Evolutionary conservation across 2,113 vertebrate species (phyloP).

Genomic region (Eretmochelys imbricata): DNA sequence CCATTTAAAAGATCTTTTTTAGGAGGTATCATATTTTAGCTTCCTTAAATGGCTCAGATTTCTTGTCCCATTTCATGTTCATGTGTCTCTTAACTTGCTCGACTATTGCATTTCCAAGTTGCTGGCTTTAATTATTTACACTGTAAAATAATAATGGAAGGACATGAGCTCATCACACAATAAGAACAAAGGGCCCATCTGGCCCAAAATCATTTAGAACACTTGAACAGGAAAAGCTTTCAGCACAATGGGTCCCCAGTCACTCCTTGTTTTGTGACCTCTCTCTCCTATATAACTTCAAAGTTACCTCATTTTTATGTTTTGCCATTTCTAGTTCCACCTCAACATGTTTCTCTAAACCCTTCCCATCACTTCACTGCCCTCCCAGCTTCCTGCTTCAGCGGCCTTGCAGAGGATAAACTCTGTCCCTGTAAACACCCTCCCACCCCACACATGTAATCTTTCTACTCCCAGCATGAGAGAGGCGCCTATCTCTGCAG

Average conservation of each 20-base stretch:
- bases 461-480: not conserved
- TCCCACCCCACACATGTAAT: not conserved
- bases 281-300: not conserved
- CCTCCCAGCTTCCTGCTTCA: conserved; percentile 3
- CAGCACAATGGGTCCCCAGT: not conserved
- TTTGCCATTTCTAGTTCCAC: not conserved
- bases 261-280: not conserved
- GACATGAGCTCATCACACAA: not conserved
- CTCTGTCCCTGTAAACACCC: not conserved
- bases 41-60: not conserved
- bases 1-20: not conserved
- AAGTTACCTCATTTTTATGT: not conserved
- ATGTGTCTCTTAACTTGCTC: conserved; percentile 20
- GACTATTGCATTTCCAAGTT: not conserved
- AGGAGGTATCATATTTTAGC: not conserved
- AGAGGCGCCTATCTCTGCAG: conserved; percentile 48
- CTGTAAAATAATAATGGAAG: conserved; percentile 6
- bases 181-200: not conserved
- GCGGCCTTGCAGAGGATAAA: conserved; percentile 41
- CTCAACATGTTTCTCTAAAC: rapidly evolving
- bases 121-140: conserved; percentile 38
- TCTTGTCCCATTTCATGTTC: not conserved
- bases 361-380: not conserved
- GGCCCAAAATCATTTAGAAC: not conserved
- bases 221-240: not conserved